These are phyloP conservation scores for Anomalospiza imberbis DNA, from an alignment of 2,797 vertebrate genomes.

Conservation along the genomic window DNA sequence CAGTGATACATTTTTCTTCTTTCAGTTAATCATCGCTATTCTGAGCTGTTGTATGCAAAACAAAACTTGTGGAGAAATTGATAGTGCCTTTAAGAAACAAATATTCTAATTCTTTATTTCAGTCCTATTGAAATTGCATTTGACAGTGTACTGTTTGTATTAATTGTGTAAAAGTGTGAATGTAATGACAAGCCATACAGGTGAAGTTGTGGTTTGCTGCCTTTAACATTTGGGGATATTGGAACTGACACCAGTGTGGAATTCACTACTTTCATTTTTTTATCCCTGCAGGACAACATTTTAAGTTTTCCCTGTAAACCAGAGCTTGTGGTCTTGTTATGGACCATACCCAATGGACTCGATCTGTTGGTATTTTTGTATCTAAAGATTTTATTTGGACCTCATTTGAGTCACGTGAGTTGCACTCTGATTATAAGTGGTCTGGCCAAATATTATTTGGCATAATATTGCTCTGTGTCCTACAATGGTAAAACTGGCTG, in stretches of 20 bases:
- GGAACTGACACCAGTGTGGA: background rate
- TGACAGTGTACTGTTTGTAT: background rate
- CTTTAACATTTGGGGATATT: background rate
- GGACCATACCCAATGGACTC: background rate
- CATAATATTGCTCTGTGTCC: background rate
- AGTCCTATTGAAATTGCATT: background rate
- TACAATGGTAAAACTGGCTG: background rate
- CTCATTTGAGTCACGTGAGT: rapidly evolving
- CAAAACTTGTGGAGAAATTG: background rate
- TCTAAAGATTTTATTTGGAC: background rate
- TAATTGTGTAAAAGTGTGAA: background rate
- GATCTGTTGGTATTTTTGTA: background rate
- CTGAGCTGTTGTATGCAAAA: background rate
- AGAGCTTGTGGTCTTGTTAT: background rate
- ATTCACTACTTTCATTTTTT: background rate
- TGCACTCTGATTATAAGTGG: background rate
- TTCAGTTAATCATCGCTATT: background rate
- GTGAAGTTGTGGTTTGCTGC: background rate
- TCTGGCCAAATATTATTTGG: background rate
- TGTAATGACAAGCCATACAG: background rate
- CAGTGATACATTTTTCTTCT: background rate
- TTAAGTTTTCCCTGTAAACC: background rate
- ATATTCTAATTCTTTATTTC: background rate
- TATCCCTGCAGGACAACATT: background rate
- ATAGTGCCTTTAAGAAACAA: background rate